Conservation (phyloP, 2,888 invertebrate species). For the Agonum fuliginosum region DNA sequence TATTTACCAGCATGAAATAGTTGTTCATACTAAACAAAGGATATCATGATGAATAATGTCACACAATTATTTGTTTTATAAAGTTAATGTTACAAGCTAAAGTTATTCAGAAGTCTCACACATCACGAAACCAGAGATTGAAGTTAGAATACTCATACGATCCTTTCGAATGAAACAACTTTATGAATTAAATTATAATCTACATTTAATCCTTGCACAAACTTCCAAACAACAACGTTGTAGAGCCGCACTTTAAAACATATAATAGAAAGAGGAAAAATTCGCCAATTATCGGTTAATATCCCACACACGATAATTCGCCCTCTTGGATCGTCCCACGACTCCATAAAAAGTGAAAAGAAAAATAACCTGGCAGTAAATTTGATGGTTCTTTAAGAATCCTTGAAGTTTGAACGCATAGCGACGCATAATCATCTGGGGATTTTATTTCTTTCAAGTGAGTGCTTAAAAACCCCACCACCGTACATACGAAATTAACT, state of each 20-base stretch:
- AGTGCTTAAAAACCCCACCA: constrained; percentile 19
- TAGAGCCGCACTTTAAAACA: background rate
- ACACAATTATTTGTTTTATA: too few species aligned
- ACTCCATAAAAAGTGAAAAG: constrained; percentile 13
- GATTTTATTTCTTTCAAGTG: constrained; percentile 40
- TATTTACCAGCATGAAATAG: too few species aligned
- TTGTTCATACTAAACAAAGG: too few species aligned
- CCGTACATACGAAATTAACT: constrained; percentile 58
- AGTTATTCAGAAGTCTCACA: too few species aligned
- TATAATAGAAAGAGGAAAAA: background rate
- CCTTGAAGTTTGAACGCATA: constrained; percentile 23
- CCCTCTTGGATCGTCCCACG: background rate
- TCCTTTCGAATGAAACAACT: constrained; percentile 5
- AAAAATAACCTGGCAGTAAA: constrained; percentile 39
- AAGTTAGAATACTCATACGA: constrained; percentile 10
- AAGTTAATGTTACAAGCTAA: too few species aligned
- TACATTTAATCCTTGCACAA: constrained; percentile 21
- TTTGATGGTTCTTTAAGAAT: constrained; percentile 41
- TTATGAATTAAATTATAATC: constrained; percentile 26
- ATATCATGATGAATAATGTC: too few species aligned
- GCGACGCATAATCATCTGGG: constrained; percentile 38
- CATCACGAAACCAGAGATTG: background rate
- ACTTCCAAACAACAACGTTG: background rate
- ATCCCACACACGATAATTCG: background rate
- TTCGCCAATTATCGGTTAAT: background rate